phyloP scores from a whole-genome alignment of 2,113 vertebrate species.

The Channa maculata region DNA sequence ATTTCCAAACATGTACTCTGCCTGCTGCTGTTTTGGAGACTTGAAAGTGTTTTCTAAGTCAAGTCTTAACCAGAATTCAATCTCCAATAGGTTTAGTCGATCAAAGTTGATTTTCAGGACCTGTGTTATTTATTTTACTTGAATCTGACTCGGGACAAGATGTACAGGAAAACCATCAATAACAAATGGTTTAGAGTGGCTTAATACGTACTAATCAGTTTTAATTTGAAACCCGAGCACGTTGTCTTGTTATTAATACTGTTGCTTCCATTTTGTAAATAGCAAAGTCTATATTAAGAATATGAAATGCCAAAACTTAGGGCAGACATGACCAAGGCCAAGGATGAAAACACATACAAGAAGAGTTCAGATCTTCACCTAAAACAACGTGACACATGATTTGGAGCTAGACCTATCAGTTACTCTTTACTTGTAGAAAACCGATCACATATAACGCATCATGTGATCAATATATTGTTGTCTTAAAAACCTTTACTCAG shows the following conservation, averaged over 20 bases:
- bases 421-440: neutral
- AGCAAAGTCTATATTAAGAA: slow-evolving; percentile 29
- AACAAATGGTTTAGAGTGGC: too few species aligned
- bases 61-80: too few species aligned
- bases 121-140: too few species aligned
- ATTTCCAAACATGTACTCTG: too few species aligned
- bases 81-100: too few species aligned
- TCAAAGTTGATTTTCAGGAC: too few species aligned
- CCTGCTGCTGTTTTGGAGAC: too few species aligned
- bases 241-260: neutral
- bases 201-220: slow-evolving; percentile 3
- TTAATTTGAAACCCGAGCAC: neutral
- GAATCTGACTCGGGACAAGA: too few species aligned
- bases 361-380: neutral
- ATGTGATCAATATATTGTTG: neutral
- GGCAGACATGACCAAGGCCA: neutral
- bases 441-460: neutral
- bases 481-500: neutral
- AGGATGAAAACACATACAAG: neutral
- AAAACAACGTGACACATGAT: neutral
- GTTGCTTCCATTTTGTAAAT: neutral
- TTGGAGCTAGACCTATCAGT: neutral
- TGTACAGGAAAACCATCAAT: too few species aligned
- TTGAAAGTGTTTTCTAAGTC: too few species aligned
- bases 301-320: slow-evolving; percentile 21